Conservation (phyloP, 2,113 vertebrate genomes). For the Alethe diademata region DNA sequence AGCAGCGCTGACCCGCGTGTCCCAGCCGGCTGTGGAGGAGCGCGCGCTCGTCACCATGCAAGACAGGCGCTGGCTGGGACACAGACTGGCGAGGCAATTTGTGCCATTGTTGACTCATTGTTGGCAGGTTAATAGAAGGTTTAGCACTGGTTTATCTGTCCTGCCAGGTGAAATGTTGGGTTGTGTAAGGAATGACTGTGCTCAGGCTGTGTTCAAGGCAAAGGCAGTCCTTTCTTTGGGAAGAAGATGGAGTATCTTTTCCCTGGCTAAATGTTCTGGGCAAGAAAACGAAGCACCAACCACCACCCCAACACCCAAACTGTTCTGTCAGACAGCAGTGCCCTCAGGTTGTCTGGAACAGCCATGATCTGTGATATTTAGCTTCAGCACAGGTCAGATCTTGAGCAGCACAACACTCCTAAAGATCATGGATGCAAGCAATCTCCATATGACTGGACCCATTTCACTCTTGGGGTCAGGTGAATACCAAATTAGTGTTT, state of each 20-base stretch:
- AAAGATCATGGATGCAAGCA: not conserved
- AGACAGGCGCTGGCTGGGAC: not conserved
- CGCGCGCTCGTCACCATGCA: fast-evolving
- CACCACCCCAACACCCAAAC: not conserved
- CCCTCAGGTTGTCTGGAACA: not conserved
- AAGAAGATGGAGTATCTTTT: not conserved
- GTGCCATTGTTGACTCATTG: not conserved
- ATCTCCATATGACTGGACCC: not conserved
- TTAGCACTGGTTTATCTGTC: not conserved
- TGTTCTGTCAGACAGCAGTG: not conserved
- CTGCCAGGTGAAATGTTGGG: not conserved
- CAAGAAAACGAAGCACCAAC: not conserved
- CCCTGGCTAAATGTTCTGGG: not conserved
- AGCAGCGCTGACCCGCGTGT: not conserved
- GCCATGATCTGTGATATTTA: not conserved
- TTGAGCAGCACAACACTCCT: not conserved
- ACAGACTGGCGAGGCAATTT: not conserved
- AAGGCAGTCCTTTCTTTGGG: not conserved
- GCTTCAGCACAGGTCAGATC: not conserved
- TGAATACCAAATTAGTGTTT: not conserved
- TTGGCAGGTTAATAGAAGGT: not conserved
- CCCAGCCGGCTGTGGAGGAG: not conserved
- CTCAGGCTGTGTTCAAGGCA: not conserved
- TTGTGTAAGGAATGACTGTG: not conserved
- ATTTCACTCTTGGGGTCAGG: not conserved